A percentile compares a stretch with the other conserved stretches of the same genome.
Evolutionary conservation across 2,888 invertebrate genomes (phyloP).

Genomic region (Drymonia ruficornis): DNA sequence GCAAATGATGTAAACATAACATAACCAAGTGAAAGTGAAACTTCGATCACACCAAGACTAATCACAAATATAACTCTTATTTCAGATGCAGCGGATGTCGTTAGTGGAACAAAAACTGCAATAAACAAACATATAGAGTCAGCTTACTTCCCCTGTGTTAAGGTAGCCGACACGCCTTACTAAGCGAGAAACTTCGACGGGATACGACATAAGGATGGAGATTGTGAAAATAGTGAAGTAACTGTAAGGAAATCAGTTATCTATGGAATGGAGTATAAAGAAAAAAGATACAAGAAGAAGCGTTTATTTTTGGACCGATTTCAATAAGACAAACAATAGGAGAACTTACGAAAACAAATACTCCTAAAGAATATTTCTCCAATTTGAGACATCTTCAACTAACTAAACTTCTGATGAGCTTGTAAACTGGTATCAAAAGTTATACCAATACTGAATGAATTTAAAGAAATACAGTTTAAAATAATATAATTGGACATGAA

Average conservation of each 20-base stretch:
- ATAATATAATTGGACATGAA: background rate
- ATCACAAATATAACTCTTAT: slow-evolving; percentile 24
- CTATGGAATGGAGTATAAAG: too few relatives aligned
- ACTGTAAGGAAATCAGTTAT: too few relatives aligned
- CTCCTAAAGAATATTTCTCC: too few relatives aligned
- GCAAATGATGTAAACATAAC: slow-evolving; percentile 20
- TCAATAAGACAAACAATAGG: too few relatives aligned
- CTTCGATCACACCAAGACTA: slow-evolving; percentile 12
- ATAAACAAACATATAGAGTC: background rate
- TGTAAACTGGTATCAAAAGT: too few relatives aligned
- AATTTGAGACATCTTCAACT: too few relatives aligned
- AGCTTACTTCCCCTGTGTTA: background rate
- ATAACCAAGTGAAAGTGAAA: slow-evolving; percentile 35
- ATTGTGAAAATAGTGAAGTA: too few relatives aligned
- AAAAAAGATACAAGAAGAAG: too few relatives aligned
- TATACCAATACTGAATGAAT: background rate
- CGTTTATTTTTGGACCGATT: too few relatives aligned
- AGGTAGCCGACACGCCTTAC: background rate
- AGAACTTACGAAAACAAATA: too few relatives aligned
- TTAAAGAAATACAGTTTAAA: background rate
- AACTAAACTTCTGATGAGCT: too few relatives aligned
- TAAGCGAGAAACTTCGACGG: background rate
- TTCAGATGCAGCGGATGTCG: slow-evolving; percentile 20
- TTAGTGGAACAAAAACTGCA: slow-evolving; percentile 3
- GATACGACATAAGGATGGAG: too few relatives aligned